Conservation (phyloP, 2,797 vertebrate species). For the Phrynocephalus vlangalii region DNA sequence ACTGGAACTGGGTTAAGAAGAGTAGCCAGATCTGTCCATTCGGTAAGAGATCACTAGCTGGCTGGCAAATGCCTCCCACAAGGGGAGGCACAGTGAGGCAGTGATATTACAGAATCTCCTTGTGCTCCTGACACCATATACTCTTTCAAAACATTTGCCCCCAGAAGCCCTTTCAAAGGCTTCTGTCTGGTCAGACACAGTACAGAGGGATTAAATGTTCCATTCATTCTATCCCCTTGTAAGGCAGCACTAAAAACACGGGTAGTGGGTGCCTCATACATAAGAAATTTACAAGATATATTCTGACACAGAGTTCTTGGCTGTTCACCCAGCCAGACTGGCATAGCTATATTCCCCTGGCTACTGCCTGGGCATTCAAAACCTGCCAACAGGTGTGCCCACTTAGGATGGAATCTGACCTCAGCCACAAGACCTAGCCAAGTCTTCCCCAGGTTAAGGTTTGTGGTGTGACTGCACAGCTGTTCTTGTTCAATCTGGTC, state of each 20-base stretch:
- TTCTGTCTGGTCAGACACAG: slow-evolving; percentile 56
- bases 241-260: slow-evolving; percentile 45
- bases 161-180: slow-evolving; percentile 63
- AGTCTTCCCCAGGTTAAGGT: slow-evolving; percentile 19
- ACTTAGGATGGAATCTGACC: slow-evolving; percentile 11
- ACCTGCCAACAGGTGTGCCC: slow-evolving; percentile 22
- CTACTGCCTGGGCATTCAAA: slow-evolving; percentile 20
- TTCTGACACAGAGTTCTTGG: slow-evolving; percentile 42
- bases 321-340: slow-evolving; percentile 13
- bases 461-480: slow-evolving; percentile 19
- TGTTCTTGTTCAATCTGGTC: background rate
- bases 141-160: slow-evolving; percentile 53
- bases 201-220: slow-evolving; percentile 67
- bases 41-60: background rate
- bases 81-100: slow-evolving; percentile 50
- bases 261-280: slow-evolving; percentile 44
- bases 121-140: slow-evolving; percentile 63
- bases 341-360: background rate
- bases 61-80: slow-evolving; percentile 28
- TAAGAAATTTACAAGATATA: slow-evolving; percentile 52
- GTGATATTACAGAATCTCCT: slow-evolving; percentile 66
- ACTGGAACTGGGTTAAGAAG: background rate
- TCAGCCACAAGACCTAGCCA: background rate
- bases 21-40: background rate
- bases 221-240: slow-evolving; percentile 55